phyloP scores from a whole-genome alignment of 2,113 vertebrate species.

The Zapus hudsonius region DNA sequence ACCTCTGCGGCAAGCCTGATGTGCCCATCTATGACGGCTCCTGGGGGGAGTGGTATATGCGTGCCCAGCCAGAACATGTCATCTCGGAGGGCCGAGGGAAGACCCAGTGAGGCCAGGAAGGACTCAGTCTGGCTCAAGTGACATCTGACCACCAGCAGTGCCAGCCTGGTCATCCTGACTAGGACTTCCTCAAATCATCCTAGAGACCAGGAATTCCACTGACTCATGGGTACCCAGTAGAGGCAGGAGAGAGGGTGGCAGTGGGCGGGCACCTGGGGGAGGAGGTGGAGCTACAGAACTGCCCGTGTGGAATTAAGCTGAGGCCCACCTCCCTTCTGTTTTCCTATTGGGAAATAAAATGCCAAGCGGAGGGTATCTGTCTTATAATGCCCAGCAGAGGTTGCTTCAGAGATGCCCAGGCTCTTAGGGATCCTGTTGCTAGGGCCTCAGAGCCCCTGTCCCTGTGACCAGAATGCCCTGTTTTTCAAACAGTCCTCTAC shows the following conservation, averaged over 20 bases:
- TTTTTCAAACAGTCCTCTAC: accelerated
- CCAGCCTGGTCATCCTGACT: neutral
- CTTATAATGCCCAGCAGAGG: neutral
- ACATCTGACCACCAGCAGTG: accelerated
- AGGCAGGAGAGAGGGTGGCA: neutral
- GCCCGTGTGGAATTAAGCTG: neutral
- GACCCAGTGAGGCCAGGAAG: conserved; percentile 78
- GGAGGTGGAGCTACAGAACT: neutral
- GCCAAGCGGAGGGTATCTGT: neutral
- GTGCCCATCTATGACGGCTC: conserved; percentile 93
- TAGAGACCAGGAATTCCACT: neutral
- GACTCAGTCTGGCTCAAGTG: neutral
- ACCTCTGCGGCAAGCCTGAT: conserved; percentile 91
- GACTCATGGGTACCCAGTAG: neutral
- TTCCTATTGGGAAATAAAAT: conserved; percentile 63
- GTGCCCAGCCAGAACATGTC: conserved; percentile 89
- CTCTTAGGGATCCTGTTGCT: neutral
- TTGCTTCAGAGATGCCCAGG: neutral
- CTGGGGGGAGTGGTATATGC: conserved; percentile 96
- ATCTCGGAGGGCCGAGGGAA: conserved; percentile 92
- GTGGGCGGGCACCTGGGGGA: neutral
- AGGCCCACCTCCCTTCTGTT: neutral
- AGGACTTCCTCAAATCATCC: neutral
- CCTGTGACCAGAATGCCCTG: neutral
- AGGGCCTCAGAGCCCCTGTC: neutral